These are phyloP conservation scores for Limnodromus scolopaceus DNA, from an alignment of 2,797 vertebrate genomes.

Conservation along the genomic window DNA sequence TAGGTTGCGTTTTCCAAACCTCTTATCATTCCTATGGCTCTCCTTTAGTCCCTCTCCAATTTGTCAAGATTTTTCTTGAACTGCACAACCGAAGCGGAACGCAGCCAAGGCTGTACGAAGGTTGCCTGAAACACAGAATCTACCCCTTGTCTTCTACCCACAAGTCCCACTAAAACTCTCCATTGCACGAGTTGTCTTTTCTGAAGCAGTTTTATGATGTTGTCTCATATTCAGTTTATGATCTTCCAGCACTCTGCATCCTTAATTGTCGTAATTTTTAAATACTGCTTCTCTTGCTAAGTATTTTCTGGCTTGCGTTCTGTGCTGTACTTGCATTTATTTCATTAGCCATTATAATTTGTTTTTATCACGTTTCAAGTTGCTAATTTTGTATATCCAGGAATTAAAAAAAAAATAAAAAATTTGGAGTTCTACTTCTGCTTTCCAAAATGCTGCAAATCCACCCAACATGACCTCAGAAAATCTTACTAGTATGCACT, in stretches of 20 bases:
- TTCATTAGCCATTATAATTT: not conserved
- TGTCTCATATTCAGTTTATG: not conserved
- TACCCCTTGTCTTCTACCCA: not conserved
- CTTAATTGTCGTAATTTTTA: not conserved
- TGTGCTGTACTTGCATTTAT: not conserved
- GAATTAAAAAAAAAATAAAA: not conserved
- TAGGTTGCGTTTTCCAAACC: constrained; percentile 54
- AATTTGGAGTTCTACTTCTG: not conserved
- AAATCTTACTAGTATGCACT: not conserved
- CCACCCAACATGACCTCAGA: not conserved
- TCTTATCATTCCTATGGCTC: constrained; percentile 67
- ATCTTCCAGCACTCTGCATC: not conserved
- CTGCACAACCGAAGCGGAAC: not conserved
- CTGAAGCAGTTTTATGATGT: not conserved
- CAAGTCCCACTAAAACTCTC: not conserved
- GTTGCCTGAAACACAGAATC: not conserved
- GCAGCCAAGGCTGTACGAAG: not conserved
- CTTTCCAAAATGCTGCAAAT: not conserved
- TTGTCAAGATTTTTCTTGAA: constrained; percentile 52
- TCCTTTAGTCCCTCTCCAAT: constrained; percentile 50
- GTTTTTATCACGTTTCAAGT: not conserved
- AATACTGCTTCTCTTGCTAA: not conserved
- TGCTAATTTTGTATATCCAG: not conserved
- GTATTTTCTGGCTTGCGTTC: not conserved
- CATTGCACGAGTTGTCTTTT: not conserved